A percentile compares a stretch with the other conserved stretches of the same genome.
phyloP scores from a whole-genome alignment of 2,113 vertebrate genomes.

The Callochromis pleurospilus region DNA sequence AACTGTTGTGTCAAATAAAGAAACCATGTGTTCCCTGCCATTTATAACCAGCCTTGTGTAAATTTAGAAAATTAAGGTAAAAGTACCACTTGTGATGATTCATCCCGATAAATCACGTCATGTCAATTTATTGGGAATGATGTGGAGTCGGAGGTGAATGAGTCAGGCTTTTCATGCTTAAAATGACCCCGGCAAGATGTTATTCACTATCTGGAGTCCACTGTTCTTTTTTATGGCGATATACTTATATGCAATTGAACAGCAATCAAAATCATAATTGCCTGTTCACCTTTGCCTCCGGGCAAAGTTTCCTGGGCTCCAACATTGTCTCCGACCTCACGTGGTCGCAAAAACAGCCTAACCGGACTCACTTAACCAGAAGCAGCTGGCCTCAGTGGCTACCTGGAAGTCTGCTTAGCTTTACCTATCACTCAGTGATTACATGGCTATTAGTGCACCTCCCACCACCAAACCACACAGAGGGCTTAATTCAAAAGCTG shows the following conservation, averaged over 20 bases:
- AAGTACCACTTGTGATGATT: background rate
- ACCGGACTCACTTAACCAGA: conserved; percentile 42
- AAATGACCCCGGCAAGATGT: background rate
- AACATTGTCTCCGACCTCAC: background rate
- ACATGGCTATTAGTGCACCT: conserved; percentile 50
- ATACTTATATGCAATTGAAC: conserved; percentile 7
- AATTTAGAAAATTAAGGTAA: conserved; percentile 7
- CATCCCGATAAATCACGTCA: background rate
- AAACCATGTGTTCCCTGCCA: conserved; percentile 19
- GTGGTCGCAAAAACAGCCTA: background rate
- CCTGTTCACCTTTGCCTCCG: background rate
- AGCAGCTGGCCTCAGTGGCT: conserved; percentile 58
- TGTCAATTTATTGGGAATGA: background rate
- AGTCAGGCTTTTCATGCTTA: background rate
- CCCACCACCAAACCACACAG: conserved; percentile 58
- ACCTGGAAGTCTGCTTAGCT: conserved; percentile 63
- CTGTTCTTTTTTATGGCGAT: background rate
- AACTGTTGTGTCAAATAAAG: conserved; percentile 38
- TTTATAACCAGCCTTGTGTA: conserved; percentile 10
- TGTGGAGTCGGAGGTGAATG: background rate
- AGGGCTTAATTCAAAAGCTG: conserved; percentile 44
- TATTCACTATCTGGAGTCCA: background rate
- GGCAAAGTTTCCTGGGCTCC: conserved; percentile 10
- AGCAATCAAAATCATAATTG: conserved; percentile 13
- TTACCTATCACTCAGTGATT: conserved; percentile 65